Evolutionary conservation across 2,113 vertebrate genomes (phyloP).

Genomic region (Fukomys damarensis): DNA sequence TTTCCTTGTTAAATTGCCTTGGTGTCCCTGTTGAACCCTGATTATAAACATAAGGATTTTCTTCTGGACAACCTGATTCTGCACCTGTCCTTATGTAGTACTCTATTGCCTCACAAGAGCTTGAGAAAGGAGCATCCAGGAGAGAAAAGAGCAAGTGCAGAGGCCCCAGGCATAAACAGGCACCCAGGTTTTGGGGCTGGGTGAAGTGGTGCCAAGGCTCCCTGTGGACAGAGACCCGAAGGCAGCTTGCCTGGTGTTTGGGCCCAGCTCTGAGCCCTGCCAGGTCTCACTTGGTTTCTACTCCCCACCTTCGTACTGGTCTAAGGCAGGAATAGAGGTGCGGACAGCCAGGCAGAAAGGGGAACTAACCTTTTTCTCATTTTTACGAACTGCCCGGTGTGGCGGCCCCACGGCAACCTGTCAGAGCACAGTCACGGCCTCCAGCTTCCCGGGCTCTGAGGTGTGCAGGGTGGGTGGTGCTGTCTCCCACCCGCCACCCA

Average conservation of each 20-base stretch:
- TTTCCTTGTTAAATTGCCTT: background rate
- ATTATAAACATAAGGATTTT: background rate
- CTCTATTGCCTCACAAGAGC: background rate
- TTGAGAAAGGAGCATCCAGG: no score
- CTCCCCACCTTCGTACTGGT: background rate
- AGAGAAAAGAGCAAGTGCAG: background rate
- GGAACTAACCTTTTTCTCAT: background rate
- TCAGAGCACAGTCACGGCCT: background rate
- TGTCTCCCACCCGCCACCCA: no score
- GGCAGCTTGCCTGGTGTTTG: background rate
- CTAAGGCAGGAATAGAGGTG: background rate
- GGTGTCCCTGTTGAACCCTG: background rate
- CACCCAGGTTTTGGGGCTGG: background rate
- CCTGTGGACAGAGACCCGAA: background rate
- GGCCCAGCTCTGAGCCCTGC: background rate
- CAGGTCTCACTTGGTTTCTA: background rate
- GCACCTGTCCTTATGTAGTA: fast-evolving
- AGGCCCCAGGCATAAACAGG: background rate
- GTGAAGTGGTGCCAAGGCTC: background rate
- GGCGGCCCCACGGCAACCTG: background rate
- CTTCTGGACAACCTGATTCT: background rate
- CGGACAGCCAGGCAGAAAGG: background rate
- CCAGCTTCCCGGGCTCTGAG: background rate
- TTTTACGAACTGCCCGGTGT: background rate
- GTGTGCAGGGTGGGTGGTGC: background rate